Evolutionary conservation across 2,888 invertebrate genomes (phyloP).

Genomic region (Pyrocoelia pectoralis): DNA sequence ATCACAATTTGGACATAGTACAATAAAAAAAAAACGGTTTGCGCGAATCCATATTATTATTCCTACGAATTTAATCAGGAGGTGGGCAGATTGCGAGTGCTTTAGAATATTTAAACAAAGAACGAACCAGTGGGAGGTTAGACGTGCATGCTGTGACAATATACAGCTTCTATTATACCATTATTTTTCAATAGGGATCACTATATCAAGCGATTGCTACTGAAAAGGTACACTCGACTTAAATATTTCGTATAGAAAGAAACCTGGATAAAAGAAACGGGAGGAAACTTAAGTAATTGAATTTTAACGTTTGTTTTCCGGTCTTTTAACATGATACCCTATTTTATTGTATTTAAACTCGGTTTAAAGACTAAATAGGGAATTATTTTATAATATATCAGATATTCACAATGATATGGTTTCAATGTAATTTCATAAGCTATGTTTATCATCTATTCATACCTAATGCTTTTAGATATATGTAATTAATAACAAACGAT

Average conservation of each 20-base stretch:
- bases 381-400: background rate
- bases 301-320: slow-evolving; percentile 38
- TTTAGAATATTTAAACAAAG: slow-evolving; percentile 55
- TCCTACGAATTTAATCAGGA: slow-evolving; percentile 47
- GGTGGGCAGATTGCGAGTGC: slow-evolving; percentile 47
- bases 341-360: slow-evolving; percentile 35
- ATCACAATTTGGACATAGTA: slow-evolving; percentile 52
- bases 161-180: slow-evolving; percentile 53
- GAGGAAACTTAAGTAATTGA: slow-evolving; percentile 53
- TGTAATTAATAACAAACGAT: too few relatives aligned
- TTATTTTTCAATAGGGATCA: slow-evolving; percentile 55
- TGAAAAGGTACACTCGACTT: slow-evolving; percentile 59
- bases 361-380: slow-evolving; percentile 19
- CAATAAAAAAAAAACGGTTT: slow-evolving; percentile 50
- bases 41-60: slow-evolving; percentile 47
- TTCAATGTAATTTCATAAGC: too few relatives aligned
- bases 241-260: slow-evolving; percentile 53
- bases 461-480: too few relatives aligned
- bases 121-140: slow-evolving; percentile 56
- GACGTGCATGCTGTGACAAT: slow-evolving; percentile 57
- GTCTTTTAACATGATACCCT: slow-evolving; percentile 37
- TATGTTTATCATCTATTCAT: too few relatives aligned
- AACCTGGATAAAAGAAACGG: slow-evolving; percentile 44
- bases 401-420: too few relatives aligned
- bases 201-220: slow-evolving; percentile 56